Evolutionary conservation across 2,888 invertebrate genomes (phyloP).

Genomic region (Archips xylosteana): DNA sequence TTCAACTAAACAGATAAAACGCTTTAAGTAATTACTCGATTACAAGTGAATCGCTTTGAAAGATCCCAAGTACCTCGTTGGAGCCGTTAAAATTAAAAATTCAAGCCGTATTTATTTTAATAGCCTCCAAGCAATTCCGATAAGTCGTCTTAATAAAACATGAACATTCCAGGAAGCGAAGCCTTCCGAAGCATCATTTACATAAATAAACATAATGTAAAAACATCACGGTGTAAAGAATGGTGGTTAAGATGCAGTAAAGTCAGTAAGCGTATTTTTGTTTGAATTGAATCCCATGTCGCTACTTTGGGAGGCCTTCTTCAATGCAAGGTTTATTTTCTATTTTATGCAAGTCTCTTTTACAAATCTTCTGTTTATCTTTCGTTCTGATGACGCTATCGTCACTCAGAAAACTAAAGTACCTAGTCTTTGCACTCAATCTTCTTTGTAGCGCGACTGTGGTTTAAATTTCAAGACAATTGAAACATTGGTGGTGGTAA

Average conservation of each 20-base stretch:
- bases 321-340: background rate
- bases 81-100: slow-evolving; percentile 27
- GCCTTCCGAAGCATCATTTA: slow-evolving; percentile 29
- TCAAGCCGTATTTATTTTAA: slow-evolving; percentile 40
- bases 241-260: background rate
- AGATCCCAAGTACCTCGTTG: background rate
- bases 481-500: too few relatives aligned
- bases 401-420: background rate
- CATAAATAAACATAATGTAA: slow-evolving; percentile 41
- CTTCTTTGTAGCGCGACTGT: too few relatives aligned
- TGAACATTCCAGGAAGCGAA: slow-evolving; percentile 31
- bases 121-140: slow-evolving; percentile 42
- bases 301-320: background rate
- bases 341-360: background rate
- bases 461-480: too few relatives aligned
- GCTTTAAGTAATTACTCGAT: background rate
- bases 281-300: background rate
- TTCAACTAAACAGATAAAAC: background rate
- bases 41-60: background rate
- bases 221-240: slow-evolving; percentile 10
- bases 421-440: too few relatives aligned
- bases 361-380: background rate
- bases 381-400: background rate
- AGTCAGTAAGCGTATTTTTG: background rate
- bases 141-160: slow-evolving; percentile 41